Evolutionary conservation across 2,113 vertebrate genomes (phyloP), one percentile per base, ranked within the genome.

Genomic region (Dermatemys mawii): DNA sequence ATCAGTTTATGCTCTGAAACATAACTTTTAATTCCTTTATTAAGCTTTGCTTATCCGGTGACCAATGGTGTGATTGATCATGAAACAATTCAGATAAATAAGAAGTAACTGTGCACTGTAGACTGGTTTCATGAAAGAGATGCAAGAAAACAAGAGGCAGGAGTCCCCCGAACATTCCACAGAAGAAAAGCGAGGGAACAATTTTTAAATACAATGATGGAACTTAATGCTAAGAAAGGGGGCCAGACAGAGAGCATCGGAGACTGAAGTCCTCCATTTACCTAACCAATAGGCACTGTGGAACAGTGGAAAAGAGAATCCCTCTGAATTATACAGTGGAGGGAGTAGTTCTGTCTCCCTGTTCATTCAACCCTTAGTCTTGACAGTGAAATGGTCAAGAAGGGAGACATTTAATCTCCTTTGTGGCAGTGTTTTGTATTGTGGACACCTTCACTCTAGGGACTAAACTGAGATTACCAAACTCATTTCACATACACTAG

Each of bases 151-250:
- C 7, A 16, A 46, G 46, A 79, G 46, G 12, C 8, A 44, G 32
- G 19, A 11, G 0, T 5, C 38, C 19, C 70, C 83, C 38, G 76
- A 81, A 63, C 57, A n/a, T 35, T 1, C 8, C n/a, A 1, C 3
- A 24, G 16, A 27, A 29, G 86, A n/a, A 51, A 21, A 24, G 49
- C 67, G 35, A 87, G 81, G 27, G 4, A 29, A 75, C 5, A 48
- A 4, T 6, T 41, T 5, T 21, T 27, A 44, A 75, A 44, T 12
- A 6, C 41, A 75, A 4, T 0, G 0, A 1, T 21, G 63, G 63
- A 35, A 51, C 1, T 21, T 63, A 86, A 35, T 5, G 8, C 70
- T 5, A 44, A 27, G 12, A 17, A 57, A 11, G 0, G 2, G 49
- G 2, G 67, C 4, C 3, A 6, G 83, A 73, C 78, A 67, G 67